phyloP scores from a whole-genome alignment of 2,113 vertebrate species.

The Choloepus hoffmanni region DNA sequence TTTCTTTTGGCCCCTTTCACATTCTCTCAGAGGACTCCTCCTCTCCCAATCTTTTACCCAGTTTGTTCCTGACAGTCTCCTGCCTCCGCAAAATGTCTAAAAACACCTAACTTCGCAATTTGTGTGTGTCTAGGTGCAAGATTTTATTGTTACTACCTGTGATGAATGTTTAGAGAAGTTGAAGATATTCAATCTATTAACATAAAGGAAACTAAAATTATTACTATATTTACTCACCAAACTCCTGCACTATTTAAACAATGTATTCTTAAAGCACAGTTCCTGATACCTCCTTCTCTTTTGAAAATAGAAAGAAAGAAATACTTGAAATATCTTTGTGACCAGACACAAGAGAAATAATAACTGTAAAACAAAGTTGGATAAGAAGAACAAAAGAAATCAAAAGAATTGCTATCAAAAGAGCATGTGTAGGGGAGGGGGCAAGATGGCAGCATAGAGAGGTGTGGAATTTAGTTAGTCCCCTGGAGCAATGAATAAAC shows the following conservation, averaged over 20 bases:
- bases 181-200: not conserved
- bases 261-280: not conserved
- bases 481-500: no score
- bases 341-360: not conserved
- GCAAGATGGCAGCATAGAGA: no score
- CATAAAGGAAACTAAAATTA: slow-evolving; percentile 36
- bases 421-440: not conserved
- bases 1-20: not conserved
- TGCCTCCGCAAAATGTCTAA: not conserved
- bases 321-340: not conserved
- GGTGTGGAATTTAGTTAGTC: no score
- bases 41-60: not conserved
- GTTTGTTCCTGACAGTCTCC: not conserved
- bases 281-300: not conserved
- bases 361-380: not conserved
- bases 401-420: not conserved
- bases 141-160: not conserved
- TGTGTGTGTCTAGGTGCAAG: not conserved
- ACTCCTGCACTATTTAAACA: not conserved
- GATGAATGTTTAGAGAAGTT: slow-evolving; percentile 35
- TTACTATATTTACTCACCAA: not conserved
- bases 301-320: not conserved
- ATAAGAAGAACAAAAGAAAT: not conserved
- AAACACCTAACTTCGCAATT: not conserved
- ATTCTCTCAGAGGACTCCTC: not conserved